Evolutionary conservation across 2,113 vertebrate genomes (phyloP), one percentile per base, ranked within the genome.

Genomic region (Aphyosemion australe): DNA sequence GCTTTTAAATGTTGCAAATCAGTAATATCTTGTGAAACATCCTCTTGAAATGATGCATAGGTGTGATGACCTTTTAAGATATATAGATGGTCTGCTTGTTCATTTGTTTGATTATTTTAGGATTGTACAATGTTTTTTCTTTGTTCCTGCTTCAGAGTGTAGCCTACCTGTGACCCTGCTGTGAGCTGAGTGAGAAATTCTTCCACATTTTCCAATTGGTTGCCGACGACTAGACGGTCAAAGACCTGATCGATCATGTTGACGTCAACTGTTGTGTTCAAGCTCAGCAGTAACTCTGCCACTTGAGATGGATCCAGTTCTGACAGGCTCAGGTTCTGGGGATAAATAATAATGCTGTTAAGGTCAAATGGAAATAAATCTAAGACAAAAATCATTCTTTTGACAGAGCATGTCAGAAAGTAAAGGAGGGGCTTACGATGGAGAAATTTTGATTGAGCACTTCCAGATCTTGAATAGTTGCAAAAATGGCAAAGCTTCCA

Each of bases 401-500:
- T 54, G 13, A 1, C 3, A 50, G 1, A 51, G 8, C 19, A 60
- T 34, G 32, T 20, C 12, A 20, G 20, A 6, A 1, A 16, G 6
- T 31, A 13, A 21, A 7, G 14, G n/a, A 42, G 8, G 10, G 13
- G 82, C 88, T 81, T 60, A 91, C 88, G 1, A 11, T 62, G 39
- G 84, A 61, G 58, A 89, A 78, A 56, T 81, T 72, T 11, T 26
- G 34, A 71, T 88, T 84, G 39, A 90, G 77, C n/a, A 4, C 12
- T 56, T 68, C 16, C 15, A 90, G 57, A 18, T 84, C 69, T 19
- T 68, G 7, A 39, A 83, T 12, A 3, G 16, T 42, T 5, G 74
- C 62, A 32, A 46, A 45, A 6, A 3, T 6, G 12, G 62, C 43
- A 31, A 65, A 65, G n/a, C 12, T 46, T 18, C 62, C 62, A 65